Evolutionary conservation across 2,797 vertebrate genomes (phyloP).

Genomic region (Zalophus californianus): DNA sequence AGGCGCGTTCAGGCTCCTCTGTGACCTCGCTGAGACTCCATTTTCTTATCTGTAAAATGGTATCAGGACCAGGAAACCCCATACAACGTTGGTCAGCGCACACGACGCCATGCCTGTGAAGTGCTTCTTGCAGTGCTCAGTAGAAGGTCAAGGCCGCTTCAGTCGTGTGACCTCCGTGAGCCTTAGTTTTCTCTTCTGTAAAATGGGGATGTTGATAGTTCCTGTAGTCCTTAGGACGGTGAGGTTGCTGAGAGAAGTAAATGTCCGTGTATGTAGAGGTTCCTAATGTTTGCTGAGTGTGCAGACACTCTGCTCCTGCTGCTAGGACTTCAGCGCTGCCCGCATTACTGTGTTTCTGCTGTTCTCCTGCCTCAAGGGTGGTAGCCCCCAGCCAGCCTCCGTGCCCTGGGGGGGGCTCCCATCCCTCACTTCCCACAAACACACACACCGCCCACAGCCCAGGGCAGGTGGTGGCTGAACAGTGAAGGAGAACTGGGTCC

Average conservation of each 20-base stretch:
- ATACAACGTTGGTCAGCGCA: neutral
- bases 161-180: rapidly evolving
- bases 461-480: neutral
- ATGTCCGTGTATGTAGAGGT: rapidly evolving
- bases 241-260: neutral
- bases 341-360: too few species aligned
- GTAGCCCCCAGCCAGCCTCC: neutral
- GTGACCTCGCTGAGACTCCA: neutral
- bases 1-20: rapidly evolving
- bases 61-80: neutral
- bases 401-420: neutral
- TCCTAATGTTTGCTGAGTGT: neutral
- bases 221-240: rapidly evolving
- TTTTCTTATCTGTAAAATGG: neutral
- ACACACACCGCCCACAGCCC: neutral
- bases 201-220: neutral
- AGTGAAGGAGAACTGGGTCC: neutral
- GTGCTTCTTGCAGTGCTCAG: rapidly evolving
- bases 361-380: neutral
- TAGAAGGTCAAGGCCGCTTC: rapidly evolving
- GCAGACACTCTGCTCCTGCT: neutral
- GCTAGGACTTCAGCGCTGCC: rapidly evolving
- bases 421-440: rapidly evolving
- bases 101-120: rapidly evolving
- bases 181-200: neutral